Base-by-base conservation (phyloP, 2,888 invertebrate species). In the Hyles lineata region DNA sequence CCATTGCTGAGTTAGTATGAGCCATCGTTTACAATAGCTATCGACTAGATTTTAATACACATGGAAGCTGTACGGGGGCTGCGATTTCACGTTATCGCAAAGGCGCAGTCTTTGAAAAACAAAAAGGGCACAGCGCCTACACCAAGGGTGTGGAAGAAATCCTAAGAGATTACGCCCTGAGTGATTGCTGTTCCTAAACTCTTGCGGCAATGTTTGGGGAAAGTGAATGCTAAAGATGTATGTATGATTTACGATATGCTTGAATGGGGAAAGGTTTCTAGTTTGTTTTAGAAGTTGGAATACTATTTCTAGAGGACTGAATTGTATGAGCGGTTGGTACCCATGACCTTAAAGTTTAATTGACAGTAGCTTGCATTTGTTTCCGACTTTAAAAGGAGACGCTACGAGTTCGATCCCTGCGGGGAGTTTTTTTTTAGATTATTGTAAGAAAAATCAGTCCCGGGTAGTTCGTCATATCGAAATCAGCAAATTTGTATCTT, bases 81-180 rank as follows among this genome's bases (percentile, higher is more conserved):
- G 23, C 32, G 32, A 61, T 80, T 79, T 81, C 80, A 84, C 83
- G 88, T 92, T 93, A 93, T 93, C 92, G 85, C 75, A 76, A 79
- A 82, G 83, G 80, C 79, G 85, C 93, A 93, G 90, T 86, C 88
- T 89, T 90, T 89, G 89, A 86, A 85, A 90, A 89, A 88, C 85
- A 88, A 90, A 90, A 88, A 87, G 82, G 86, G 85, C 84, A 79
- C 81, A 80, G 79, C 80, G 82, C 79, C 86, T 89, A 87, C 87
- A 89, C 86, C 82, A 85, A 85, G 88, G 84, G 85, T 81, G 87
- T 83, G 80, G 80, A 85, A 88, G 83, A 92, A 93, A 92, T 90
- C 92, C 93, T 91, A 79, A 92, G 93, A 94, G 94, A 94, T 94
- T 94, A 93, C 90, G 85, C 78, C 85, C 89, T 94, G 94, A 94